Base-by-base conservation (phyloP, 2,888 invertebrate species). In the Dynastes maya region DNA sequence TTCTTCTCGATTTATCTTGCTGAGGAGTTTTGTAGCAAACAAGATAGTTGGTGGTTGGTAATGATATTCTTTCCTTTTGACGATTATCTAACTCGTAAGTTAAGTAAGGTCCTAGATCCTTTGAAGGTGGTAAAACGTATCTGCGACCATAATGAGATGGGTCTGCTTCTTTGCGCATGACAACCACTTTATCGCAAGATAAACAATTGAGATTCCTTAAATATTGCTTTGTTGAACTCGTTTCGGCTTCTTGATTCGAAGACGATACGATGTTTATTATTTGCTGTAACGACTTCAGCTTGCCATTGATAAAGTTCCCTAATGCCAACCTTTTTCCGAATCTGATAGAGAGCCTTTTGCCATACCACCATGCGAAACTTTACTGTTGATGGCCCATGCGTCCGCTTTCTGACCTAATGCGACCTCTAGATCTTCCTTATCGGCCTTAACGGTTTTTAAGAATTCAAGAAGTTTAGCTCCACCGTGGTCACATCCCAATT, bases 381-480 rank as follows among this genome's bases (percentile, higher is more conserved):
- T 95, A 55, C 92, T 90, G 77, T 94, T 92, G 78, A 95, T 88
- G 85, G 91, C 90, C 1, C 91, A 91, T 71, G 92, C 89, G 85
- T 95, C 95, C 0, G 94, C 95, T 87, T 95, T 95, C 77, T 94
- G 93, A 0, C 94, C 94, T 82, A 95, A 89, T 1, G 94, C 92
- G 80, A 94, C 93, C 78, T 93, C 92, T 82, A 95, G 90, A 82
- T 94, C 94, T 82, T 92, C 93, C 80, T 92, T 92, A 83, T 95
- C 94, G 3, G 94, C 91, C 87, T 95, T 95, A 0, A 92, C 89
- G 0, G 90, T 90, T 84, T 93, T 93, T 80, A 95, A 84, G 13
- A 92, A 83, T 83, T 94, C 93, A 22, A 22, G 22, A 22, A 22
- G 22, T 22, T 22, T 22, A 22, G 22, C 22, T 22, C 22, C 22